A percentile compares a stretch with the other conserved stretches of the same genome.
Conservation (phyloP, 2,888 invertebrate species). For the Stenurella melanura region DNA sequence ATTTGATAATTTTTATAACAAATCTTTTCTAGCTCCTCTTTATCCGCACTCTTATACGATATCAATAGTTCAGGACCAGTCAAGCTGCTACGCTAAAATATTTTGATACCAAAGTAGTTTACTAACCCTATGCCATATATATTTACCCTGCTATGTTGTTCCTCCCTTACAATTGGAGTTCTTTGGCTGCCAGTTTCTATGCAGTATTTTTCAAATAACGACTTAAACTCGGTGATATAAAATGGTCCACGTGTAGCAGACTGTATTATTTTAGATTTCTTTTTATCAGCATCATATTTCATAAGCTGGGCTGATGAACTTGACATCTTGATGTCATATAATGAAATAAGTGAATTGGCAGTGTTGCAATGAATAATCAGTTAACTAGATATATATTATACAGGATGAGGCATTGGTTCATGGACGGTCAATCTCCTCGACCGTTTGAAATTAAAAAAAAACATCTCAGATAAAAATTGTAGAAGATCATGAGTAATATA, state of each 20-base stretch:
- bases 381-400: neutral
- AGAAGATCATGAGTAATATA: too few relatives aligned
- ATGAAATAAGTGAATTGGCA: neutral
- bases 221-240: neutral
- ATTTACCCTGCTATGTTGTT: neutral
- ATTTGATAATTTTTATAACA: slow-evolving; percentile 33
- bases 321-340: neutral
- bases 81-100: neutral
- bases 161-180: neutral
- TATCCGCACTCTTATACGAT: neutral
- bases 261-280: neutral
- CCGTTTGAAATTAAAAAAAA: too few relatives aligned
- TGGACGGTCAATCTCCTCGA: too few relatives aligned
- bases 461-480: too few relatives aligned
- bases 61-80: neutral
- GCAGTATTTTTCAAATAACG: neutral
- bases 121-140: neutral
- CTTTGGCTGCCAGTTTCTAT: neutral
- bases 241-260: neutral
- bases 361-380: neutral
- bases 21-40: slow-evolving; percentile 35
- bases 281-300: neutral
- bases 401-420: too few relatives aligned
- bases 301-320: neutral
- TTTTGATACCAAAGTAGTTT: neutral